A percentile compares a stretch with the other conserved stretches of the same genome.
phyloP scores from a whole-genome alignment of 2,888 invertebrate genomes.

The Seladonia tumulorum region DNA sequence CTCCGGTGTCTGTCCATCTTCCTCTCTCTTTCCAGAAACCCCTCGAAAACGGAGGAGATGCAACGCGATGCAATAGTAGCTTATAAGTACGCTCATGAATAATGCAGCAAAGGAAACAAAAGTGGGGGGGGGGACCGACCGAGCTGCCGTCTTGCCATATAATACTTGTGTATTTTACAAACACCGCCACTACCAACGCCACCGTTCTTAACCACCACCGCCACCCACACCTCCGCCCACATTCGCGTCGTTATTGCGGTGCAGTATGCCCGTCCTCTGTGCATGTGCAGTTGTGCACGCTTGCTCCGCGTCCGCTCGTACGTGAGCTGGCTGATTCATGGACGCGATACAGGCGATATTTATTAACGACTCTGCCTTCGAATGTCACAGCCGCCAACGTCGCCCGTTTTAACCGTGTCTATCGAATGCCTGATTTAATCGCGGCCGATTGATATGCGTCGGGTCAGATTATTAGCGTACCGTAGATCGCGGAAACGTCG shows the following conservation, averaged over 20 bases:
- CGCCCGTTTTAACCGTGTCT: conserved; percentile 9
- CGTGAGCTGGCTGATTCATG: conserved; percentile 26
- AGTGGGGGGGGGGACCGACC: conserved; percentile 71
- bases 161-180: conserved; percentile 77
- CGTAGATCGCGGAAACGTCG: neutral
- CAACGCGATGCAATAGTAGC: conserved; percentile 75
- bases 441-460: neutral
- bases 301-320: conserved; percentile 8
- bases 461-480: neutral
- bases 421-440: conserved; percentile 5
- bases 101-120: conserved; percentile 80
- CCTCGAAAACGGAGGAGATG: conserved; percentile 46
- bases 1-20: neutral
- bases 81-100: conserved; percentile 82
- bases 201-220: conserved; percentile 26
- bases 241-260: conserved; percentile 38
- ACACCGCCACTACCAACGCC: conserved; percentile 54
- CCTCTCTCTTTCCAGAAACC: neutral
- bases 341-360: conserved; percentile 22
- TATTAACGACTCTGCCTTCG: conserved; percentile 38
- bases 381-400: conserved; percentile 11
- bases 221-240: neutral
- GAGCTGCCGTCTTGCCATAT: conserved; percentile 70
- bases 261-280: conserved; percentile 27
- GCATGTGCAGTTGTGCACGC: conserved; percentile 10